Percentiles rank a stretch among this genome's conserved stretches.
Evolutionary conservation across 2,113 vertebrate species (phyloP).

Genomic region (Galbula dea): DNA sequence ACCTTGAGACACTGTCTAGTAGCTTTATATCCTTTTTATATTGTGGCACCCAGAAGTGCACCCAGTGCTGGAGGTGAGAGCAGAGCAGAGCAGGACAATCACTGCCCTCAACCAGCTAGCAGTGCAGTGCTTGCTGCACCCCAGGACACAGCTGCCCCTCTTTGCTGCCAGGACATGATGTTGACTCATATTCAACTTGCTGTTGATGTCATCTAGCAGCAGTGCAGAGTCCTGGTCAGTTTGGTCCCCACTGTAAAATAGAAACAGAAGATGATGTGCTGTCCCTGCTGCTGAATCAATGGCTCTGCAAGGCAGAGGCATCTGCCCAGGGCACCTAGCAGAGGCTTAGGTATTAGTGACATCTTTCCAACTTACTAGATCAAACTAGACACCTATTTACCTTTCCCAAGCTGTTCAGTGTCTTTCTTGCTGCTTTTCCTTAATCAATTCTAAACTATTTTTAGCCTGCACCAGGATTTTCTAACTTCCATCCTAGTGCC

Average conservation of each 20-base stretch:
- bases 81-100: no score
- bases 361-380: background rate
- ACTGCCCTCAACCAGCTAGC: no score
- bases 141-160: no score
- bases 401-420: background rate
- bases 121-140: no score
- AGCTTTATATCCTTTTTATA: no score
- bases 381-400: conserved; percentile 25
- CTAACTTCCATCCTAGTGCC: background rate
- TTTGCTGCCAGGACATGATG: no score
- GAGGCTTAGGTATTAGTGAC: background rate
- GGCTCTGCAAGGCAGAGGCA: background rate
- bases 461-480: background rate
- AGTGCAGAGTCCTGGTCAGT: background rate
- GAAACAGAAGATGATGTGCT: background rate
- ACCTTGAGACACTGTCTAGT: no score
- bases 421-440: background rate
- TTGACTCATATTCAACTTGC: no score
- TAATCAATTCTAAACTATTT: background rate
- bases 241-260: background rate
- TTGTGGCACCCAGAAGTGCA: no score
- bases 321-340: background rate
- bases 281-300: background rate
- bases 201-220: background rate
- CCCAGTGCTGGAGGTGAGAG: no score